Evolutionary conservation across 2,113 vertebrate genomes (phyloP).

Genomic region (Dendrocopos noguchii): DNA sequence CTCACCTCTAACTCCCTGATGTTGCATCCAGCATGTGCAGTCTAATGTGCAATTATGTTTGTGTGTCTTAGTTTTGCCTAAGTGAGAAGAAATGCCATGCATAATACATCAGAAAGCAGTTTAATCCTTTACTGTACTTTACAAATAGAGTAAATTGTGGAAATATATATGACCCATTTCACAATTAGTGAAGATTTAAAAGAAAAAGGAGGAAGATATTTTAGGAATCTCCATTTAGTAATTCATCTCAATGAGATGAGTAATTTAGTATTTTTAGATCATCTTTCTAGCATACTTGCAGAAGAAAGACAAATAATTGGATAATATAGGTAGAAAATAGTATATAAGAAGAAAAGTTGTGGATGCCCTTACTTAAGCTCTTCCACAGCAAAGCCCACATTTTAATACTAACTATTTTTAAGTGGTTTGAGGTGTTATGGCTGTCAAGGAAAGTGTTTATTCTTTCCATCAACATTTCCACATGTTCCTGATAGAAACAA

Average conservation of each 20-base stretch:
- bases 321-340: slow-evolving; percentile 16
- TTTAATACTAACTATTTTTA: slow-evolving; percentile 40
- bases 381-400: background rate
- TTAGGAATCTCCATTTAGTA: slow-evolving; percentile 29
- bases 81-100: background rate
- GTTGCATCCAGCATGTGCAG: accelerated
- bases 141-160: slow-evolving; percentile 13
- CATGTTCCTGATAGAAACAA: slow-evolving; percentile 19
- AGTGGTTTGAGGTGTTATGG: background rate
- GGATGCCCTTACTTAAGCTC: slow-evolving; percentile 12
- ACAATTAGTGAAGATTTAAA: background rate
- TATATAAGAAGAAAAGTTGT: slow-evolving; percentile 27
- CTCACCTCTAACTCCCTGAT: background rate
- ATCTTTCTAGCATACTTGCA: slow-evolving; percentile 2
- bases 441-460: slow-evolving; percentile 25
- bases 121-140: background rate
- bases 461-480: slow-evolving; percentile 52
- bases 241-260: slow-evolving; percentile 30
- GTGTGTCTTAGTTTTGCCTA: background rate
- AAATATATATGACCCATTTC: background rate
- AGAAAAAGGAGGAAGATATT: slow-evolving; percentile 6
- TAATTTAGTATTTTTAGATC: slow-evolving; percentile 52
- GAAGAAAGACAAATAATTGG: slow-evolving; percentile 46
- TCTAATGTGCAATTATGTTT: background rate
- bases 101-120: background rate